Percentiles rank a stretch among this genome's conserved stretches.
phyloP scores from a whole-genome alignment of 2,113 vertebrate genomes.

The Capreolus pygargus region DNA sequence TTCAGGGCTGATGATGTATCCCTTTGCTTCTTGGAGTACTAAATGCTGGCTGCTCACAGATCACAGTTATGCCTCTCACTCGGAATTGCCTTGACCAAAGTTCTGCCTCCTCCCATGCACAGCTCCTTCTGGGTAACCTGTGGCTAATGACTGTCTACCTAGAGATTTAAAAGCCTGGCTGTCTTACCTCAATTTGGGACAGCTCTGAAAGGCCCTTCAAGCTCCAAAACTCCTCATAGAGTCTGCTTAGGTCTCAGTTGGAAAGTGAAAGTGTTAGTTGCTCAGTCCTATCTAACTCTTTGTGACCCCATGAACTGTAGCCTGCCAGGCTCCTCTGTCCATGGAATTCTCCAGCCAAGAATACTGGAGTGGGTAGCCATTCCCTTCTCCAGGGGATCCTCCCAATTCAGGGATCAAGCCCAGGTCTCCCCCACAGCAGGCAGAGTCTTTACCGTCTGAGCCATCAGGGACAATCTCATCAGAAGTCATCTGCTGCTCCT shows the following conservation, averaged over 20 bases:
- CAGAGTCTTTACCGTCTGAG: not conserved
- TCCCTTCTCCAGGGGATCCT: not conserved
- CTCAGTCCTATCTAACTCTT: not conserved
- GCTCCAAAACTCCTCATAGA: not conserved
- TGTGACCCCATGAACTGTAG: not conserved
- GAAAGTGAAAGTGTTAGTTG: not conserved
- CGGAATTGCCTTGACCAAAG: not conserved
- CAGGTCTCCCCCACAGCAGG: not conserved
- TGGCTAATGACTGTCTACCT: not conserved
- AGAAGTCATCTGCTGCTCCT: not conserved
- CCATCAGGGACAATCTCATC: not conserved
- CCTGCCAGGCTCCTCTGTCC: not conserved
- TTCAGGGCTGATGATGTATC: not conserved
- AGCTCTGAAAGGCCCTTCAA: not conserved
- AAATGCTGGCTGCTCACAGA: not conserved
- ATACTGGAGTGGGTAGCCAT: not conserved
- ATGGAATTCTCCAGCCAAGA: not conserved
- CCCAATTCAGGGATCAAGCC: not conserved
- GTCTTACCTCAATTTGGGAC: not conserved
- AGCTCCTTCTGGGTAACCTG: not conserved
- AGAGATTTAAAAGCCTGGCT: not conserved
- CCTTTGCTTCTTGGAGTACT: not conserved
- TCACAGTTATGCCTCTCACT: not conserved
- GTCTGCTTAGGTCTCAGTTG: not conserved
- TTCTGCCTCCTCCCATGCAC: not conserved